Evolutionary conservation across 2,797 vertebrate genomes (phyloP).

Genomic region (Propithecus perrieri): DNA sequence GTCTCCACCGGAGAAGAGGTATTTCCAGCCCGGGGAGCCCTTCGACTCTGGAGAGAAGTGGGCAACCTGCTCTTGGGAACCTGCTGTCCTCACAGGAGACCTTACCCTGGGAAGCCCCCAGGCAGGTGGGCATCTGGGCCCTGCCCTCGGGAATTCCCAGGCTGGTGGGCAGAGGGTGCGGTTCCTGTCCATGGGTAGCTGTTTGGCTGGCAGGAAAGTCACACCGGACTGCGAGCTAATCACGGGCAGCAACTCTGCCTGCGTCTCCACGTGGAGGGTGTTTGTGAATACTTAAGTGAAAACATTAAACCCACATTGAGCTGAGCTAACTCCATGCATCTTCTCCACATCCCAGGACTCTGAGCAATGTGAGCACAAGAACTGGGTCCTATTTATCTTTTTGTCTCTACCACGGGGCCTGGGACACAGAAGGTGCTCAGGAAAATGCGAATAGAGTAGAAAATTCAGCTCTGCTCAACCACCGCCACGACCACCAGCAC

Average conservation of each 20-base stretch:
- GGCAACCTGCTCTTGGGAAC: neutral
- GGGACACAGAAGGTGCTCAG: neutral
- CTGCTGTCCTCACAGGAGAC: neutral
- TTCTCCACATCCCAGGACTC: neutral
- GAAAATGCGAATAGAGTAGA: neutral
- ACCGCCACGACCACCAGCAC: too few relatives aligned
- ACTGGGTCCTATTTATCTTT: neutral
- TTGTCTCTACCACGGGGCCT: neutral
- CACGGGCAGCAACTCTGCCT: neutral
- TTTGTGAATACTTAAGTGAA: neutral
- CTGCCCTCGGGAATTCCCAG: neutral
- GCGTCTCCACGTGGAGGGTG: rapidly evolving
- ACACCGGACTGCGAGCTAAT: neutral
- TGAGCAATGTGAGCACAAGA: neutral
- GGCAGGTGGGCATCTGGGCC: neutral
- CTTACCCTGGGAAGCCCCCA: neutral
- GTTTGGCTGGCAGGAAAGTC: neutral
- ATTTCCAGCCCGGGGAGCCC: neutral
- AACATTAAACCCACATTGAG: neutral
- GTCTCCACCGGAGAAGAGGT: neutral
- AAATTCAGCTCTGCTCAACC: neutral
- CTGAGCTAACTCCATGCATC: neutral
- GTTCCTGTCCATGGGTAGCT: neutral
- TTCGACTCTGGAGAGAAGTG: neutral
- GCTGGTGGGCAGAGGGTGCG: neutral